These are phyloP conservation scores for Ornithoptera alexandrae DNA, from an alignment of 2,888 invertebrate genomes.

Conservation along the genomic window DNA sequence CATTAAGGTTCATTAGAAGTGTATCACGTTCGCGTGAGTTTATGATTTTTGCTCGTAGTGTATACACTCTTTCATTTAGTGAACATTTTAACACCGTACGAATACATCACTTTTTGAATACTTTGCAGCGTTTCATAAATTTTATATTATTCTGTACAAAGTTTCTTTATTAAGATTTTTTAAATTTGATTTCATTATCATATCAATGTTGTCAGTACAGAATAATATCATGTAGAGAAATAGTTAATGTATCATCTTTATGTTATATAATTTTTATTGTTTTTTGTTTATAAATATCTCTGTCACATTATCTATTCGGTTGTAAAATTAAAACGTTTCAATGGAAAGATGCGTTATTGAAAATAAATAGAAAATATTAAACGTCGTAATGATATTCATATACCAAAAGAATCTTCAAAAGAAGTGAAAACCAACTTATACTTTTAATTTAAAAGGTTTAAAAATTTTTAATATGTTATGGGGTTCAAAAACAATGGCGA, in stretches of 20 bases:
- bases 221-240: no score
- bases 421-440: background rate
- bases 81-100: conserved; percentile 22
- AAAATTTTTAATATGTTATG: background rate
- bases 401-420: background rate
- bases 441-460: background rate
- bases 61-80: conserved; percentile 23
- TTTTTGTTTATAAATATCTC: background rate
- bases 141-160: background rate
- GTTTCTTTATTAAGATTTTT: background rate
- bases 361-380: background rate
- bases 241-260: no score
- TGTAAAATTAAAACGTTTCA: background rate
- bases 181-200: background rate
- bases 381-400: background rate
- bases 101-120: background rate
- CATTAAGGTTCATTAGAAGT: conserved; percentile 53
- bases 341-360: background rate
- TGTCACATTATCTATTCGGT: conserved; percentile 2
- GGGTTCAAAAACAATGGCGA: background rate
- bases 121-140: conserved; percentile 1
- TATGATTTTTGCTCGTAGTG: conserved; percentile 33
- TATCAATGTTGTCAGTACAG: no score
- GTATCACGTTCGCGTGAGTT: conserved; percentile 41
- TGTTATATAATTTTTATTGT: no score